phyloP scores from a whole-genome alignment of 2,888 invertebrate genomes.

The Cerastoderma edule region DNA sequence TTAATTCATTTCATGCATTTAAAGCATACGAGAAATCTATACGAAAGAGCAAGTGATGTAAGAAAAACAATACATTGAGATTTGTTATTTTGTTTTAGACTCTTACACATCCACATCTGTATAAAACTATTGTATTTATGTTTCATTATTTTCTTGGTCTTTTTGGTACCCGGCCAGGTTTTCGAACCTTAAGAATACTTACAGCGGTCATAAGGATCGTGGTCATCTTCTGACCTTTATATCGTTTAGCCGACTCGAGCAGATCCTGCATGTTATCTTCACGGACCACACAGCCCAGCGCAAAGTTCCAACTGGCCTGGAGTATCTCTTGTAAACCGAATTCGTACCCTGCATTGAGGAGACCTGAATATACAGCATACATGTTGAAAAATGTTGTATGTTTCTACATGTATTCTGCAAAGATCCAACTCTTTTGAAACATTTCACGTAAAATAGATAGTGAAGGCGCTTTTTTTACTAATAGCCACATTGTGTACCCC shows the following conservation, averaged over 20 bases:
- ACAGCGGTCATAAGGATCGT: slow-evolving; percentile 33
- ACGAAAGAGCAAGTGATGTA: too few relatives aligned
- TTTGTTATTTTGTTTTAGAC: background rate
- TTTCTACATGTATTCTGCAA: too few relatives aligned
- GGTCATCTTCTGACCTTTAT: slow-evolving; percentile 47
- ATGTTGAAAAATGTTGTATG: too few relatives aligned
- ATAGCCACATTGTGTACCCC: too few relatives aligned
- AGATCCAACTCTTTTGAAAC: too few relatives aligned
- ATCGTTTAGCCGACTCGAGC: slow-evolving; percentile 33
- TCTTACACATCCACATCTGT: background rate
- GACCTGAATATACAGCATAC: too few relatives aligned
- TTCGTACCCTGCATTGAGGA: slow-evolving; percentile 51
- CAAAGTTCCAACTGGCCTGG: slow-evolving; percentile 56
- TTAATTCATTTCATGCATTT: too few relatives aligned
- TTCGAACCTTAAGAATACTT: too few relatives aligned
- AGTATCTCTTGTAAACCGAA: slow-evolving; percentile 46
- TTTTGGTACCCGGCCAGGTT: too few relatives aligned
- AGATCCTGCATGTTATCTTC: slow-evolving; percentile 45
- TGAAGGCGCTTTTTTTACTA: too few relatives aligned
- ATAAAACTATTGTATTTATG: background rate
- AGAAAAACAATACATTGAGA: background rate
- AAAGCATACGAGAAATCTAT: too few relatives aligned
- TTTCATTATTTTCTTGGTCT: background rate
- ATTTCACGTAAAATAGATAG: too few relatives aligned
- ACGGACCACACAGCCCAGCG: slow-evolving; percentile 44